A percentile compares a stretch with the other conserved stretches of the same genome.
These are phyloP conservation scores for Drusus annulatus DNA, from an alignment of 1,140 invertebrate species.

Conservation along the genomic window DNA sequence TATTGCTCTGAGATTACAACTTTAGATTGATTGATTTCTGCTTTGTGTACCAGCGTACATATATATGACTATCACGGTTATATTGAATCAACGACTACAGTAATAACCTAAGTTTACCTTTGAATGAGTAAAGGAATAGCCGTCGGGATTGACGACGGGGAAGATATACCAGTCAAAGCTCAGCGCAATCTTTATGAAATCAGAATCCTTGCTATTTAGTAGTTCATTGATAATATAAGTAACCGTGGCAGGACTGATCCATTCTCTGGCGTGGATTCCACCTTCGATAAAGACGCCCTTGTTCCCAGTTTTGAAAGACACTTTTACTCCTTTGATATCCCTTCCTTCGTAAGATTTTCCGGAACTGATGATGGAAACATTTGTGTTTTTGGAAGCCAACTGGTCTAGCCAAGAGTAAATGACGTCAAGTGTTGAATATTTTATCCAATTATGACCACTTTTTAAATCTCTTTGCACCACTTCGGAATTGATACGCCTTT, in stretches of 20 bases:
- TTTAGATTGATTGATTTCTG: no score
- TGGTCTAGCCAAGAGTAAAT: constrained; percentile 67
- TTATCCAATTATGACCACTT: constrained; percentile 62
- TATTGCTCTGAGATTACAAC: no score
- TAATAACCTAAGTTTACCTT: constrained; percentile 63
- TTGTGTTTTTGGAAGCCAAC: constrained; percentile 66
- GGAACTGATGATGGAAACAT: constrained; percentile 67
- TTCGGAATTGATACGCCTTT: no score
- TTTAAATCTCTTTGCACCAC: constrained; percentile 55
- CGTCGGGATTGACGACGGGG: constrained; percentile 80
- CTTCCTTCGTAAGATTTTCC: constrained; percentile 74
- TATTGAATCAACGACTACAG: no score
- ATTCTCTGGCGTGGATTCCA: constrained; percentile 80
- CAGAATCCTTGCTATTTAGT: constrained; percentile 67
- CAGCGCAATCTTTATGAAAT: constrained; percentile 70
- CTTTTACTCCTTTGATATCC: constrained; percentile 75
- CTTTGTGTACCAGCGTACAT: no score
- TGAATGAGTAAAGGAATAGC: constrained; percentile 77
- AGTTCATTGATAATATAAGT: constrained; percentile 76
- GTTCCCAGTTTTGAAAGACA: constrained; percentile 72
- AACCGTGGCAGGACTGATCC: constrained; percentile 79
- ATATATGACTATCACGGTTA: no score
- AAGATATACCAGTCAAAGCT: constrained; percentile 79
- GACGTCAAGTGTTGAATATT: constrained; percentile 70
- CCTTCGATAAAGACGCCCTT: constrained; percentile 61